A percentile compares a stretch with the other conserved stretches of the same genome.
These are phyloP conservation scores for Venustoraphidia nigricollis DNA, from an alignment of 2,888 invertebrate species.

Conservation along the genomic window DNA sequence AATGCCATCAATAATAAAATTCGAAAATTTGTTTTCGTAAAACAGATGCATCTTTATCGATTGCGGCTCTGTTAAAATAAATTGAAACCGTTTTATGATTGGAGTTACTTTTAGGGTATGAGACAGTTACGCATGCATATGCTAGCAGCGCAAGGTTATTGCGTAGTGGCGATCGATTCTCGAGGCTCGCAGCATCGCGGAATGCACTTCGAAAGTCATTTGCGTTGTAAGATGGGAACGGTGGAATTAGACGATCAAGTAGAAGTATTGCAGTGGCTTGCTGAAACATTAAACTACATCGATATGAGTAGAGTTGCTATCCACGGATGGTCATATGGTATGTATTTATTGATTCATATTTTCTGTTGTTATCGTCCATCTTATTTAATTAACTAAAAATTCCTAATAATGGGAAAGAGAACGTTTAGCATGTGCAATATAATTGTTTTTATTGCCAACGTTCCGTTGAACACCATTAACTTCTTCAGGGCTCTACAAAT, in stretches of 20 bases:
- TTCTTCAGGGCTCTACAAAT: too few relatives aligned
- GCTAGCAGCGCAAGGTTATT: constrained; percentile 89
- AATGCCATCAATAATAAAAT: too few relatives aligned
- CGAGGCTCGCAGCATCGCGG: constrained; percentile 91
- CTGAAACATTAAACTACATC: constrained; percentile 71
- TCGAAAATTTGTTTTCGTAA: constrained; percentile 17
- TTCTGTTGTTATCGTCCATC: too few relatives aligned
- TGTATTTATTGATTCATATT: constrained; percentile 11
- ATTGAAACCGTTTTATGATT: background rate
- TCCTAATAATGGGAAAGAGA: too few relatives aligned
- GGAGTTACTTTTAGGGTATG: constrained; percentile 45
- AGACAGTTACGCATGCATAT: constrained; percentile 87
- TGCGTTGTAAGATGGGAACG: constrained; percentile 81
- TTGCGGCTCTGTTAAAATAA: background rate
- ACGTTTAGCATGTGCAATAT: too few relatives aligned
- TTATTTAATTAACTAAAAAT: too few relatives aligned
- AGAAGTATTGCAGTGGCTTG: constrained; percentile 77
- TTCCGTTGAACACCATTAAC: too few relatives aligned
- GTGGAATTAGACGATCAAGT: constrained; percentile 87
- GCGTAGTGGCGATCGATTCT: constrained; percentile 89
- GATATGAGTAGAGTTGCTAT: constrained; percentile 88
- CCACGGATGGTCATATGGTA: constrained; percentile 97
- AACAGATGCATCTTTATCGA: background rate
- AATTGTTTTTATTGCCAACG: too few relatives aligned
- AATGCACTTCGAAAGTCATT: constrained; percentile 77